phyloP scores from a whole-genome alignment of 2,888 invertebrate species.

The Portevinia maculata region DNA sequence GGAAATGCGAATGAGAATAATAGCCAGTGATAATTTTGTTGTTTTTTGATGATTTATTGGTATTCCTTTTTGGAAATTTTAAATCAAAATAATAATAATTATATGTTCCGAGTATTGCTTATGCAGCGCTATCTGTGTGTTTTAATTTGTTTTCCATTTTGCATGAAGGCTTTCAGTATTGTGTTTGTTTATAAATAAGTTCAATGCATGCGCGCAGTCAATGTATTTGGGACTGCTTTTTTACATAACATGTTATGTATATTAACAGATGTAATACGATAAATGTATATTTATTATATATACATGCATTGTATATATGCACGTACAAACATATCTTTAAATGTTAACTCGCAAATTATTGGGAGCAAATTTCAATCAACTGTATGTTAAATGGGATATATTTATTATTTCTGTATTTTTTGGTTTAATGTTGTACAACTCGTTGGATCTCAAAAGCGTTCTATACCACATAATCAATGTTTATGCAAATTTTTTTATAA shows the following conservation, averaged over 20 bases:
- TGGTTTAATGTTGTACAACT: conserved; percentile 47
- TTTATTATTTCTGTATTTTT: conserved; percentile 44
- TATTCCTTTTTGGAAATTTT: neutral
- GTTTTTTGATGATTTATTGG: neutral
- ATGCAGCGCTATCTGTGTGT: conserved; percentile 18
- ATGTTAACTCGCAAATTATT: conserved; percentile 21
- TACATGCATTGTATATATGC: conserved; percentile 1
- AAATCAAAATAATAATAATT: conserved; percentile 1
- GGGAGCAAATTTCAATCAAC: neutral
- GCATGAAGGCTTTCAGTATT: conserved; percentile 32
- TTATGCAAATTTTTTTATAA: conserved; percentile 32
- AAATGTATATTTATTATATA: conserved; percentile 7
- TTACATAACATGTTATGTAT: conserved; percentile 28
- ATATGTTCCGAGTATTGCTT: conserved; percentile 3
- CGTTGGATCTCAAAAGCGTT: conserved; percentile 46
- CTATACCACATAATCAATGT: conserved; percentile 38
- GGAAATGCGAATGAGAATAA: no score
- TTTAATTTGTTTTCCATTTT: conserved; percentile 22
- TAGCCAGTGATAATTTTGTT: neutral
- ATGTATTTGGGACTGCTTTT: conserved; percentile 85
- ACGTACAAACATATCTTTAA: conserved; percentile 12
- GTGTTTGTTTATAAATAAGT: conserved; percentile 44
- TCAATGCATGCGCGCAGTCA: conserved; percentile 85
- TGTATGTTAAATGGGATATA: conserved; percentile 23
- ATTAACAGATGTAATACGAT: conserved; percentile 19